Conservation (phyloP, 2,797 vertebrate species). For the Gambelia wislizenii region DNA sequence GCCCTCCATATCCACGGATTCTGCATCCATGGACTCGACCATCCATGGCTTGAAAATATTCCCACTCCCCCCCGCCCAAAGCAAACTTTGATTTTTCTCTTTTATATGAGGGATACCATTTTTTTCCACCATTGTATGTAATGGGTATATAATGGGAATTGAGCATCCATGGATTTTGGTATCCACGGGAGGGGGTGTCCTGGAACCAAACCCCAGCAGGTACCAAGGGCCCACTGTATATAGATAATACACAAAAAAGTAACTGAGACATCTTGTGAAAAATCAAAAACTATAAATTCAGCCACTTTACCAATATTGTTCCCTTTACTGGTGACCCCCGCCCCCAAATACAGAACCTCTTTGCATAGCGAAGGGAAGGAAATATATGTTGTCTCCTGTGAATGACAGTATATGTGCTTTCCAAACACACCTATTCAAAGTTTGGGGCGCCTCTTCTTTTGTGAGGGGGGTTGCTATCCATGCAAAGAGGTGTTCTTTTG, state of each 20-base stretch:
- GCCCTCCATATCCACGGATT: no score
- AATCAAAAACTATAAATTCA: neutral
- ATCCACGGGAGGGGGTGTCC: no score
- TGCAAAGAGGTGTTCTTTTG: neutral
- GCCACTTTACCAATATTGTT: neutral
- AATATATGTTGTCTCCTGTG: neutral
- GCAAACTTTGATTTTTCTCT: no score
- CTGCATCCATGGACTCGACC: no score
- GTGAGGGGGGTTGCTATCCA: neutral
- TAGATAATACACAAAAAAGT: neutral
- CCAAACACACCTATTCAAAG: neutral
- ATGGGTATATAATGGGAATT: no score
- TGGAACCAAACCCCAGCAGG: no score
- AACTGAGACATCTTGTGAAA: neutral
- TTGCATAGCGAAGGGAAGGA: neutral
- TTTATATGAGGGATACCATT: no score
- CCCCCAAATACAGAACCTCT: neutral
- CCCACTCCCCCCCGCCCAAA: no score
- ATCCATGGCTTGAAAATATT: no score
- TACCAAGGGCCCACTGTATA: no score
- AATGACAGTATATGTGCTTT: neutral
- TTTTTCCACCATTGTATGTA: no score
- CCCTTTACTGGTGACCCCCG: neutral
- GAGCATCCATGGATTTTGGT: no score
- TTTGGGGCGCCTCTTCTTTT: neutral